Base-by-base conservation (phyloP, 2,113 vertebrate species). In the Paedocypris sp. region DNA sequence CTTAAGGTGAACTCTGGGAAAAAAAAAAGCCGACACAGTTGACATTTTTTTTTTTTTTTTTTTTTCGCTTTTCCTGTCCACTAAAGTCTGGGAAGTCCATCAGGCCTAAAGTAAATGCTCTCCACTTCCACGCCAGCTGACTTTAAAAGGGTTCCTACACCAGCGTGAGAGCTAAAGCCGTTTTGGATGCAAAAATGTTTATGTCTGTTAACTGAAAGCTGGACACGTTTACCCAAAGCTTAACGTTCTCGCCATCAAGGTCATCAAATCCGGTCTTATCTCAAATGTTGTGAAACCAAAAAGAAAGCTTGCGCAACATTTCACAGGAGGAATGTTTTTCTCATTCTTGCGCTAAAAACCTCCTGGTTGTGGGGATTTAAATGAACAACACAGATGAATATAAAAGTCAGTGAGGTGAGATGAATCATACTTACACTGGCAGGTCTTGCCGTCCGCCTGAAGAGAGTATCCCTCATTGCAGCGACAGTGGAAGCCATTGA, bases 381-480 rank as follows among this genome's bases (percentile, higher is more conserved):
- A 13, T 5, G 35, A 38, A 10, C 35, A 13, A n/a, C 32, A 13
- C 6, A 13, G 28, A 26, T n/a, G n/a, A 28, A 9, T 29, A 48
- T 29, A 48, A 28, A 6, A 28, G 38, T 6, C 16, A 7, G 26
- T 8, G 15, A 28, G 4, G 36, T 16, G 3, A 8, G 23, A 11
- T 11, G n/a, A n/a, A n/a, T 33, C 10, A 41, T 41, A 72, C 70
- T 19, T 68, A 72, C 70, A 59, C 46, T 58, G 43, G 79, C 91
- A 94, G 22, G 66, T 72, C 57, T 39, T 67, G 22, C 38, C 23
- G 18, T 72, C 51, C 7, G 45, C 48, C 9, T 68, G 67, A 43
- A 92, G 85, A 54, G 61, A 77, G 79, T 87, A 88, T 39, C 89
- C 87, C 0, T 70, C 73, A 64, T 87, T 79, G 77, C 90, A 92